Conservation (phyloP, 2,797 vertebrate species). For the Ctenochaetus hawaiiensis region DNA sequence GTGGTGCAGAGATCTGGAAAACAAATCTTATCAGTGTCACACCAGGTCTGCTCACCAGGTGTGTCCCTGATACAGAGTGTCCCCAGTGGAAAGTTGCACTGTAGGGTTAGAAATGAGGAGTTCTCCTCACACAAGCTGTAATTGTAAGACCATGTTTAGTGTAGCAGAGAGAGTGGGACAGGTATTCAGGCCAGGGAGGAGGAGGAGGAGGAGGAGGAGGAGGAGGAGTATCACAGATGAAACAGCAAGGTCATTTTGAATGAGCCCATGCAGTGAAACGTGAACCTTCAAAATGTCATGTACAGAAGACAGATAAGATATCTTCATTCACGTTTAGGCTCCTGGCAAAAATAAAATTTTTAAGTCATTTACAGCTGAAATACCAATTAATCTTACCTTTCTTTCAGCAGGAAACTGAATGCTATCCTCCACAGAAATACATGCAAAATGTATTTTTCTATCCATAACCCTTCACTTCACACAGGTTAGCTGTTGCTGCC, state of each 20-base stretch:
- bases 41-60: slow-evolving; percentile 44
- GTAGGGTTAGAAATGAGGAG: slow-evolving; percentile 22
- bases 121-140: slow-evolving; percentile 23
- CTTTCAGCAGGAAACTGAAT: neutral
- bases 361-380: slow-evolving; percentile 3
- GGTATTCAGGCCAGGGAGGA: slow-evolving; percentile 29
- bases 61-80: slow-evolving; percentile 28
- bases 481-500: neutral
- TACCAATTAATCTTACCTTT: neutral
- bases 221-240: slow-evolving; percentile 19
- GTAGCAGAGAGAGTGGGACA: neutral
- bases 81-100: slow-evolving; percentile 34
- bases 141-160: slow-evolving; percentile 8
- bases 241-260: slow-evolving; percentile 45
- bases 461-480: neutral
- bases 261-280: slow-evolving; percentile 28
- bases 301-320: slow-evolving; percentile 12
- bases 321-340: slow-evolving; percentile 31
- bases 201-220: neutral
- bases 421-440: neutral
- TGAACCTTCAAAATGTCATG: slow-evolving; percentile 41
- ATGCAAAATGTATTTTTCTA: neutral
- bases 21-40: slow-evolving; percentile 54
- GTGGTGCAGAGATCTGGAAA: slow-evolving; percentile 47
- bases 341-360: neutral